Base-by-base conservation (phyloP, 2,797 vertebrate species). In the Buceros bicornis region DNA sequence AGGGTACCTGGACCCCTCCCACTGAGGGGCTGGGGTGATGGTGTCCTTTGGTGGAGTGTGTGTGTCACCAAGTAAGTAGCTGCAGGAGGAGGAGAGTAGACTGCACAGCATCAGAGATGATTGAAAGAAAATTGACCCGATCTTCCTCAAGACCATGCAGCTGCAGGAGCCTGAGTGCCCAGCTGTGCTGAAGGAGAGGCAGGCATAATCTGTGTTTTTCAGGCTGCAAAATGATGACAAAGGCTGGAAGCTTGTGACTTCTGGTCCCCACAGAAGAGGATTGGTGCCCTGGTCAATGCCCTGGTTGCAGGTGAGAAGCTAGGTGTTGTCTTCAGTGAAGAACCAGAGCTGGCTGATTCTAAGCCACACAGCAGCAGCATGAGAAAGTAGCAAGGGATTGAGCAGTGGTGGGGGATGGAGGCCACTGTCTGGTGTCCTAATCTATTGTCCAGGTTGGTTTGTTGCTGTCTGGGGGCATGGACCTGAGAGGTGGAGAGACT, bases 1-100 rank as follows among this genome's bases (percentile, higher is more conserved):
- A 0, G 9, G 3, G 5, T 35, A 3, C 29, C 15, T 0, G 1
- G 11, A 42, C 37, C 12, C 28, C 16, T 84, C 48, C 57, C 0
- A 1, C 5, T 81, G 13, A 40, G 61, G 24, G 7, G 2, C 29
- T 42, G 24, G 35, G 22, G 14, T 64, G 13, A 29, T 20, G 26
- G 6, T 60, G 24, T 31, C 19, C 13, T 53, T 85, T 19, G 21
- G 6, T 50, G 29, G 10, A 40, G 5, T 2, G 11, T 65, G 24
- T 57, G 3, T 67, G 47, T 66, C 20, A 45, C 16, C 43, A 62
- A 19, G 19, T 43, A 76, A 82, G 42, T 8, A 51, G 18, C 29
- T 90, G 21, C 16, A 83, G 24, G 19, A 76, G 16, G 19, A 54
- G 18, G 16, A 58, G n/a, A 86, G 56, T 61, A 89, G 29, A 20